A percentile compares a stretch with the other conserved stretches of the same genome.
Evolutionary conservation across 1,140 invertebrate genomes (phyloP).

Genomic region (Rhopalosiphum maidis): DNA sequence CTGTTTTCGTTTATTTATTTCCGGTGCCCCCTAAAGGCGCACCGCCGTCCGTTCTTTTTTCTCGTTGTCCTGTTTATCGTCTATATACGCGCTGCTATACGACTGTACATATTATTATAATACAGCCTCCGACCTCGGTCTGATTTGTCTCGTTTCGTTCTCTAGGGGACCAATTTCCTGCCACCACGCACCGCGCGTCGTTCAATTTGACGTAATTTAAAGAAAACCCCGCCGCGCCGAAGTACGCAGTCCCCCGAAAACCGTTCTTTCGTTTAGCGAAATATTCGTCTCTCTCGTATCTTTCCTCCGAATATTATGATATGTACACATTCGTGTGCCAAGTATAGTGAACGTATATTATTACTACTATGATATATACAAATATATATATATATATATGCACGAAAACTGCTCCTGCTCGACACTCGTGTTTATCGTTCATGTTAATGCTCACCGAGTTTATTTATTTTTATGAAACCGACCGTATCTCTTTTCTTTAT

Average conservation of each 20-base stretch:
- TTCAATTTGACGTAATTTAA: conserved; percentile 1
- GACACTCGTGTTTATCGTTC: background rate
- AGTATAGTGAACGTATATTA: background rate
- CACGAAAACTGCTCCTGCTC: background rate
- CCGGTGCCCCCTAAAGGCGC: background rate
- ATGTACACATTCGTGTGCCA: conserved; percentile 5
- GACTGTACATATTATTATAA: background rate
- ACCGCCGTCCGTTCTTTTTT: background rate
- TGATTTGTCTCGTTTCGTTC: conserved; percentile 14
- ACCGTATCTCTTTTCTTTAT: conserved; percentile 29
- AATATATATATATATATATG: too few relatives aligned
- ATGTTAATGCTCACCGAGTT: background rate
- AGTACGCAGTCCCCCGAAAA: background rate
- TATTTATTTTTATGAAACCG: conserved; percentile 47
- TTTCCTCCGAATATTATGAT: background rate
- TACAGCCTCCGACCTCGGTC: background rate
- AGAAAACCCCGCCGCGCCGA: background rate
- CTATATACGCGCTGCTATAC: background rate
- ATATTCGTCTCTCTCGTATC: background rate
- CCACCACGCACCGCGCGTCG: background rate
- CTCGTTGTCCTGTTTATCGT: background rate
- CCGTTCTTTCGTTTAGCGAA: background rate
- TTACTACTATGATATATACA: background rate
- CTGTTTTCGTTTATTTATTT: conserved; percentile 4
- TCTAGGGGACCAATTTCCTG: background rate